phyloP scores from a whole-genome alignment of 2,888 invertebrate species.

The Boloria selene region DNA sequence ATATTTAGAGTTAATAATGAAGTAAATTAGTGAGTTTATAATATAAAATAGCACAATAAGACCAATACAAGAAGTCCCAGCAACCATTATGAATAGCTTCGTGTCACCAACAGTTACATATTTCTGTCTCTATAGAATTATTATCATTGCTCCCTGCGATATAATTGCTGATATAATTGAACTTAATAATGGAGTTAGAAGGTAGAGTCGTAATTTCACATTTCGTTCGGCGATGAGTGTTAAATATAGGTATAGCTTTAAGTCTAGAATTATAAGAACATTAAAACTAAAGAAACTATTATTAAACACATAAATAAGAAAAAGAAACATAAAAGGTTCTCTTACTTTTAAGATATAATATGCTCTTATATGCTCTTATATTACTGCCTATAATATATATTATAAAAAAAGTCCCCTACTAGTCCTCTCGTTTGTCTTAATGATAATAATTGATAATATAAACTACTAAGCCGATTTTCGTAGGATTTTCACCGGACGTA shows the following conservation, averaged over 20 bases:
- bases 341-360: no score
- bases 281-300: neutral
- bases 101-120: constrained; percentile 23
- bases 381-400: no score
- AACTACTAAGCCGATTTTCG: no score
- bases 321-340: no score
- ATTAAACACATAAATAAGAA: no score
- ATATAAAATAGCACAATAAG: constrained; percentile 28
- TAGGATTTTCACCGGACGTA: no score
- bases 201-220: constrained; percentile 17
- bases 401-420: no score
- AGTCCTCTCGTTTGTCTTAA: no score
- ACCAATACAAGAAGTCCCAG: constrained; percentile 15
- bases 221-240: constrained; percentile 16
- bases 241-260: neutral
- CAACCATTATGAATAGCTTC: constrained; percentile 26
- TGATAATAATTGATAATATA: no score
- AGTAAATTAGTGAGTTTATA: constrained; percentile 14
- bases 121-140: constrained; percentile 20
- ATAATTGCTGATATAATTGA: constrained; percentile 26
- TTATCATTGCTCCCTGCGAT: constrained; percentile 19
- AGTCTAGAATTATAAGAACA: constrained; percentile 4
- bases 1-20: constrained; percentile 11
- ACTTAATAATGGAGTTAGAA: constrained; percentile 28
- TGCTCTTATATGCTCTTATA: no score